Base-by-base conservation (phyloP, 2,113 vertebrate species). In the Eulacestoma nigropectus region DNA sequence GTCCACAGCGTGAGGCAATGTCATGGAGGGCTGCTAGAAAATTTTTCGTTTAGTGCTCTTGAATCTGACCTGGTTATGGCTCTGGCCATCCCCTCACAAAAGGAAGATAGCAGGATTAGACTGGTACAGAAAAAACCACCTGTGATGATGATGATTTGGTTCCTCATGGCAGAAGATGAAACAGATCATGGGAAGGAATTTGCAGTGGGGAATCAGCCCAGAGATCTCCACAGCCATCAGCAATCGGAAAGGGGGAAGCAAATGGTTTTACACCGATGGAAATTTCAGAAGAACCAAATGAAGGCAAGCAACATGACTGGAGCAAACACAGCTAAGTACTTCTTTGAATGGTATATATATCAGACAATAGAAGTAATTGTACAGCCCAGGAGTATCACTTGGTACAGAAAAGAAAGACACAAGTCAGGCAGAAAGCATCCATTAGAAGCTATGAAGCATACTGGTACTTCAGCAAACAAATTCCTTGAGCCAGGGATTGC, bases 231-330 rank as follows among this genome's bases (percentile, higher is more conserved):
- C 49, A 60, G 29, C n/a, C 63, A 68, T 29, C 63, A 49, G 74
- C 22, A 72, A 19, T 1, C 1, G 11, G 63, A 47, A 53, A 33
- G 7, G 9, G 7, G n/a, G 13, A 5, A 19, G 19, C 7, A 73
- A 86, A 86, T 5, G 23, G 20, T 16, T 64, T 76, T 52, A 33
- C n/a, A 93, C 6, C 0, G 0, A 3, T 0, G 1, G n/a, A 62
- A 44, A n/a, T 27, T 50, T n/a, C 64, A 77, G 69, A 81, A 89
- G 30, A 67, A 73, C 4, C 57, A 94, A 82, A 65, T 6, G 67
- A 86, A 93, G 59, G 26, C 63, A 90, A 92, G 35, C 26, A 65
- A 50, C 55, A 86, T 11, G 46, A 62, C 13, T 62, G 68, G 80
- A 74, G 69, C n/a, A 88, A 86, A 81, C 47, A 80, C 8, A 62